Conservation (phyloP, 1,140 invertebrate species). For the Gonioctena quinquepunctata region DNA sequence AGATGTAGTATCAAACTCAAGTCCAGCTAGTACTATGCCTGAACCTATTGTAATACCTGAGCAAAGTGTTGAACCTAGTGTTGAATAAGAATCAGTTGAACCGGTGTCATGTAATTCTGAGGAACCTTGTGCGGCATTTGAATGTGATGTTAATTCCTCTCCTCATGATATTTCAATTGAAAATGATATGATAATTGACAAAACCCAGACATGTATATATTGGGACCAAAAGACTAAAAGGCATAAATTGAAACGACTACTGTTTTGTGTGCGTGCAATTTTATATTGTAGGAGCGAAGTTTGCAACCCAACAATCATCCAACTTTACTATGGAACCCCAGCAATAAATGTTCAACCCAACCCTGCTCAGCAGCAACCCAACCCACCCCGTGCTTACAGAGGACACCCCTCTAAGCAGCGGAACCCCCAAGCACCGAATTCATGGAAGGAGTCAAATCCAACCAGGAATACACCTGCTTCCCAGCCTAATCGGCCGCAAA, state of each 20-base stretch:
- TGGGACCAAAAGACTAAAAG: conserved; percentile 29
- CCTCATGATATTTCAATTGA: conserved; percentile 11
- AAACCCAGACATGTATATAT: conserved; percentile 18
- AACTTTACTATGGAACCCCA: no score
- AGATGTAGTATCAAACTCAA: background rate
- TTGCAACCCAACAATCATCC: no score
- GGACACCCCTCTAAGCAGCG: background rate
- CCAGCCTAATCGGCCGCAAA: background rate
- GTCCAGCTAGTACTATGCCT: background rate
- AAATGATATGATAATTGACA: conserved; percentile 8
- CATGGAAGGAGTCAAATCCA: background rate
- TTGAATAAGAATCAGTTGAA: conserved; percentile 24
- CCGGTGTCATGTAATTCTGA: conserved; percentile 22
- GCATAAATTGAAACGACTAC: conserved; percentile 34
- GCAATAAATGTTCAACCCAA: no score
- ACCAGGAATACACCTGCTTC: background rate
- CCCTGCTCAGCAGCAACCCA: no score
- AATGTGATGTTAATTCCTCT: conserved; percentile 11
- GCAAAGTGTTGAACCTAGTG: background rate
- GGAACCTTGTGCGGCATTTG: conserved; percentile 8
- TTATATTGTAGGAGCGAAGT: no score
- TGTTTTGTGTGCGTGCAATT: conserved; percentile 4
- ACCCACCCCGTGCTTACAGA: no score
- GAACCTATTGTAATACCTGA: conserved; percentile 11
- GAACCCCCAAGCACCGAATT: background rate